phyloP scores from a whole-genome alignment of 2,113 vertebrate genomes.

The Xiphorhynchus elegans region DNA sequence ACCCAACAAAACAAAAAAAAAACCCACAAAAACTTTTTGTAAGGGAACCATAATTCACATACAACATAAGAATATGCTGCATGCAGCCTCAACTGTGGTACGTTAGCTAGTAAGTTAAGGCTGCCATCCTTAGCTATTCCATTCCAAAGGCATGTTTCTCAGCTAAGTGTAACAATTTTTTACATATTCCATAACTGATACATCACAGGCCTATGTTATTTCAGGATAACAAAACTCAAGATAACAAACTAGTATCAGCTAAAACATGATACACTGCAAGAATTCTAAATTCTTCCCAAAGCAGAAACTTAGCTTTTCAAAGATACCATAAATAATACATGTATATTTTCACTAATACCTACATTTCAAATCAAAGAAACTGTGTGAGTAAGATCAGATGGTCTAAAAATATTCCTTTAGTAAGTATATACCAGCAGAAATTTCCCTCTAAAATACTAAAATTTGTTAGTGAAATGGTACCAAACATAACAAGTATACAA shows the following conservation, averaged over 20 bases:
- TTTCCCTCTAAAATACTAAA: slow-evolving; percentile 79
- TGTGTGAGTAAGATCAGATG: not conserved
- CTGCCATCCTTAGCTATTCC: not conserved
- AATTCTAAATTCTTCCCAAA: not conserved
- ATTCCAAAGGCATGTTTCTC: not conserved
- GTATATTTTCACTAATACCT: not conserved
- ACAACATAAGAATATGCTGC: not conserved
- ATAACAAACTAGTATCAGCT: slow-evolving; percentile 4
- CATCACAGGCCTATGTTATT: not conserved
- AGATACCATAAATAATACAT: not conserved
- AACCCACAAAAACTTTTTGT: not conserved
- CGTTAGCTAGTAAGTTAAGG: not conserved
- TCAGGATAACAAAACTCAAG: not conserved
- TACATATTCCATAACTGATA: not conserved
- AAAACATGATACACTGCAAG: not conserved
- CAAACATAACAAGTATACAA: slow-evolving; percentile 80
- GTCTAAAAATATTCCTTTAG: slow-evolving; percentile 52
- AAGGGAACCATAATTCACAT: not conserved
- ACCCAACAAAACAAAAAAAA: not conserved
- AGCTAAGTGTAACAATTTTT: not conserved
- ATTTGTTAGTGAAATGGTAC: slow-evolving; percentile 81
- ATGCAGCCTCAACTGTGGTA: rapidly evolving
- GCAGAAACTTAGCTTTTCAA: not conserved
- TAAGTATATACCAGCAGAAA: slow-evolving; percentile 65
- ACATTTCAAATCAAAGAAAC: not conserved